Conservation (phyloP, 2,888 invertebrate species). For the Ganaspis brasiliensis region DNA sequence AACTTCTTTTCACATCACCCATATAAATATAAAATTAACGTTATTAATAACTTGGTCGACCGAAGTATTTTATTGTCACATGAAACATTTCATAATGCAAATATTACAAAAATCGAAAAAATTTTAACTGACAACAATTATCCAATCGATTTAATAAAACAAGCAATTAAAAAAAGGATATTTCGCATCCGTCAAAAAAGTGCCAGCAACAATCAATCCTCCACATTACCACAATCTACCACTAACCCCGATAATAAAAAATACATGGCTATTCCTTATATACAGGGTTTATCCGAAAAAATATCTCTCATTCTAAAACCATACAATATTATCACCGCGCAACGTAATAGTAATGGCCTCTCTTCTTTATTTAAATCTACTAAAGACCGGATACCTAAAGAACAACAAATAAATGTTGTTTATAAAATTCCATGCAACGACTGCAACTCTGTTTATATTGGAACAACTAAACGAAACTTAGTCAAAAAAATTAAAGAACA, state of each 20-base stretch:
- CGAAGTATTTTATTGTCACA: neutral
- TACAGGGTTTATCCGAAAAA: slow-evolving; percentile 1
- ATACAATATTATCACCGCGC: slow-evolving; percentile 18
- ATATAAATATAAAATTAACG: neutral
- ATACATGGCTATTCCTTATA: neutral
- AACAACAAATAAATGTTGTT: slow-evolving; percentile 20
- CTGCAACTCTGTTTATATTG: slow-evolving; percentile 45
- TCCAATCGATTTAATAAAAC: neutral
- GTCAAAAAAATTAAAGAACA: slow-evolving; percentile 41
- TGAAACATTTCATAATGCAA: neutral
- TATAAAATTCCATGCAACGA: slow-evolving; percentile 45
- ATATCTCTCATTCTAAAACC: neutral
- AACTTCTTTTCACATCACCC: neutral
- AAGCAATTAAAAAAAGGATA: neutral
- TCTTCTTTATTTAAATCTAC: slow-evolving; percentile 8
- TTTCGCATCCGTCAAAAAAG: too few relatives aligned
- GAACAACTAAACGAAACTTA: slow-evolving; percentile 43
- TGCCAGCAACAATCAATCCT: too few relatives aligned
- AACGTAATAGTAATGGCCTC: slow-evolving; percentile 18
- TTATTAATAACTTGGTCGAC: neutral
- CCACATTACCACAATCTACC: too few relatives aligned
- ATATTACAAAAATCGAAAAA: neutral
- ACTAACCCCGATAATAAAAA: neutral
- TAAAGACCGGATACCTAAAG: slow-evolving; percentile 35
- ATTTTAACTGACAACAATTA: neutral